A percentile compares a stretch with the other conserved stretches of the same genome.
phyloP scores from a whole-genome alignment of 2,797 vertebrate genomes.

The Vireo griseus region DNA sequence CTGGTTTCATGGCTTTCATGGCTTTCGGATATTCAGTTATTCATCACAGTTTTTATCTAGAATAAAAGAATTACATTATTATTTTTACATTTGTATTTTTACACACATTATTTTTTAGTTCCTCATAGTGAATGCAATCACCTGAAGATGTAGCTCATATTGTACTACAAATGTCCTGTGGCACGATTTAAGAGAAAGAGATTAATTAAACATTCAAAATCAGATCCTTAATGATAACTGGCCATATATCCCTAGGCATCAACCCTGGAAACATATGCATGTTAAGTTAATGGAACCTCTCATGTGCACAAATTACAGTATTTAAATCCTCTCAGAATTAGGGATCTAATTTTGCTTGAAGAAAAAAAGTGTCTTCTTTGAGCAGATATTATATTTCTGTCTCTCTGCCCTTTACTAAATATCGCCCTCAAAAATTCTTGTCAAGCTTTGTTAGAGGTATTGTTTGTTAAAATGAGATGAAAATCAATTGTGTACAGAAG shows the following conservation, averaged over 20 bases:
- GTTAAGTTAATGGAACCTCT: background rate
- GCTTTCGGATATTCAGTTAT: background rate
- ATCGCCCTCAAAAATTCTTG: background rate
- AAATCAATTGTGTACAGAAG: background rate
- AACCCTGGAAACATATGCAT: background rate
- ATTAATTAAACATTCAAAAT: constrained; percentile 11
- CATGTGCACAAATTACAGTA: background rate
- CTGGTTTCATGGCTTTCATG: background rate
- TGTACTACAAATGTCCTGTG: background rate
- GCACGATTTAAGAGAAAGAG: background rate
- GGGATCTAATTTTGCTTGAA: background rate
- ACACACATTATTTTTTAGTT: background rate
- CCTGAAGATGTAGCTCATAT: background rate
- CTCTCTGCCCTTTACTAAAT: background rate
- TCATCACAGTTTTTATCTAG: background rate
- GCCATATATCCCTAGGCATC: background rate
- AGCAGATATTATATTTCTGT: background rate
- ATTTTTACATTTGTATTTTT: too few species aligned
- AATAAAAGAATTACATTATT: background rate
- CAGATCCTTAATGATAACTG: background rate
- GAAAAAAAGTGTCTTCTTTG: background rate
- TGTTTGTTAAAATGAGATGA: background rate
- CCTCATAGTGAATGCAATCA: background rate
- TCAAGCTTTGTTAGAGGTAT: background rate
- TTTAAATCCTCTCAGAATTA: background rate